Evolutionary conservation across 2,888 invertebrate genomes (phyloP).

Genomic region (Phalangium opilio): DNA sequence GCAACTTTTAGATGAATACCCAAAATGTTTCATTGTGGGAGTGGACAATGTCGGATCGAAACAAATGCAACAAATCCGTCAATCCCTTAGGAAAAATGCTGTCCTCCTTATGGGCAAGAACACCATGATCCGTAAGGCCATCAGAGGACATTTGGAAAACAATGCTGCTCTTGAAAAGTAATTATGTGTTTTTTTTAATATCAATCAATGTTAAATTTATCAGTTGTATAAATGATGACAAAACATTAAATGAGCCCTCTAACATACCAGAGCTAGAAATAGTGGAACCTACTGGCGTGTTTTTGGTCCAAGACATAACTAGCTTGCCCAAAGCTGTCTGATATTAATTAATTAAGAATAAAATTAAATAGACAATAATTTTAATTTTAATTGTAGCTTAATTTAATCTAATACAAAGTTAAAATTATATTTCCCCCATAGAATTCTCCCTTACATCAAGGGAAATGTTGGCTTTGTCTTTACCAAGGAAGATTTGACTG

Average conservation of each 20-base stretch:
- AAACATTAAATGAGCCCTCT: slow-evolving; percentile 1
- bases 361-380: no score
- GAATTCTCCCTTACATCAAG: slow-evolving; percentile 79
- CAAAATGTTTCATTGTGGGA: slow-evolving; percentile 98
- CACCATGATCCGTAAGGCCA: slow-evolving; percentile 99
- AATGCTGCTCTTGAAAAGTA: slow-evolving; percentile 83
- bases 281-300: slow-evolving; percentile 35
- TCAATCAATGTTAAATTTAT: no score
- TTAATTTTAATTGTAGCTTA: no score
- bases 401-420: no score
- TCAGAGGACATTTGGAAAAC: slow-evolving; percentile 87
- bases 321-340: slow-evolving; percentile 9
- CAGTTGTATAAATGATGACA: slow-evolving; percentile 5
- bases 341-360: neutral
- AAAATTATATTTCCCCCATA: slow-evolving; percentile 29
- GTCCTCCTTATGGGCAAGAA: slow-evolving; percentile 98
- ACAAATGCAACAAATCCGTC: slow-evolving; percentile 99
- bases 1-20: slow-evolving; percentile 93
- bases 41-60: slow-evolving; percentile 99
- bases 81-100: slow-evolving; percentile 73
- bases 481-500: slow-evolving; percentile 85
- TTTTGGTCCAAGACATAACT: slow-evolving; percentile 1
- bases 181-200: no score
- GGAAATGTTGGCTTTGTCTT: slow-evolving; percentile 98
- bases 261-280: slow-evolving; percentile 34